These are phyloP conservation scores for Notoglanidium macrostoma DNA, from an alignment of 2,797 vertebrate genomes.

Conservation along the genomic window DNA sequence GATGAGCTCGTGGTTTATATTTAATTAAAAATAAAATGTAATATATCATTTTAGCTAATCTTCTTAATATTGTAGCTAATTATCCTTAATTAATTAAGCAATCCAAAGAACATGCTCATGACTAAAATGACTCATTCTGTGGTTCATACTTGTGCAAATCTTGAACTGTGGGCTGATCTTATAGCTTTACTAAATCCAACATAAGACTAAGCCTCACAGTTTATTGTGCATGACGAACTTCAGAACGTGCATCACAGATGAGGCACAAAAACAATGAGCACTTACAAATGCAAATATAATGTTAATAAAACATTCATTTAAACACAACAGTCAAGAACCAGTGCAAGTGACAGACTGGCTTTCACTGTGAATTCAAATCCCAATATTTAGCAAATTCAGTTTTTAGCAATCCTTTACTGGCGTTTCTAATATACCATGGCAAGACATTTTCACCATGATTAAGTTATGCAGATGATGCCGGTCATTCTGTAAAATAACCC, in stretches of 20 bases:
- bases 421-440: not conserved
- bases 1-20: not conserved
- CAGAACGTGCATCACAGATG: not conserved
- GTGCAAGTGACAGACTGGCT: not conserved
- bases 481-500: not conserved
- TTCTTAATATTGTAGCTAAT: not conserved
- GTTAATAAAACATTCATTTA: not conserved
- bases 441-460: no score
- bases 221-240: not conserved
- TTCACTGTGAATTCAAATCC: not conserved
- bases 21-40: not conserved
- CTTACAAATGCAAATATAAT: constrained; percentile 1
- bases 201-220: not conserved
- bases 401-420: not conserved
- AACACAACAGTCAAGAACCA: not conserved
- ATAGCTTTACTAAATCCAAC: not conserved
- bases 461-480: not conserved
- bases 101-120: not conserved
- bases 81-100: not conserved
- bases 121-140: not conserved
- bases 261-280: not conserved
- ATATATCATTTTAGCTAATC: not conserved
- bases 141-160: not conserved
- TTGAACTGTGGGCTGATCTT: not conserved
- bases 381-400: not conserved